Evolutionary conservation across 92 coral and sea anemone genomes (phyloP).

Genomic region (Umimayanthus kanabou): DNA sequence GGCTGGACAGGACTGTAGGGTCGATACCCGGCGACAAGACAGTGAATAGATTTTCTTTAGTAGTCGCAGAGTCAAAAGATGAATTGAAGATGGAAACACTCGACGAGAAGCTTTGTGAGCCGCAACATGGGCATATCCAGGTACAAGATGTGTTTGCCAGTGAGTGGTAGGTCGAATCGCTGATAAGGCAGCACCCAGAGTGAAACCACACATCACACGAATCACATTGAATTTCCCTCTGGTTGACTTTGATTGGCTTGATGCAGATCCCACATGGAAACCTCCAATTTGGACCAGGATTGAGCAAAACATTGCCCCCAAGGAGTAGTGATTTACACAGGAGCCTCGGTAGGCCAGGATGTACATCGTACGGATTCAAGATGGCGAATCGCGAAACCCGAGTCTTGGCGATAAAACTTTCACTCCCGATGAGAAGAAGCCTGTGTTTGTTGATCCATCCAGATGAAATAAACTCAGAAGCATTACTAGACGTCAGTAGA

Average conservation of each 20-base stretch:
- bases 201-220: conserved; percentile 39
- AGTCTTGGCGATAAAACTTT: conserved; percentile 35
- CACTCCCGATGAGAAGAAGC: conserved; percentile 36
- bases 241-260: conserved; percentile 32
- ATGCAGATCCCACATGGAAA: conserved; percentile 33
- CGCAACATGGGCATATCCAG: conserved; percentile 35
- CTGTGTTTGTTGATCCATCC: conserved; percentile 38
- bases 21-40: not conserved
- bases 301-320: conserved; percentile 31
- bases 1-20: not conserved
- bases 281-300: conserved; percentile 40
- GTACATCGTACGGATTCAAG: conserved; percentile 42
- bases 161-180: conserved; percentile 30
- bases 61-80: not conserved
- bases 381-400: conserved; percentile 33
- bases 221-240: conserved; percentile 30
- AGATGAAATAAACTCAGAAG: conserved; percentile 37
- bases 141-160: conserved; percentile 35
- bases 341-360: conserved; percentile 21
- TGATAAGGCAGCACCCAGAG: conserved; percentile 22
- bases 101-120: conserved; percentile 30
- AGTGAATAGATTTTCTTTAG: not conserved
- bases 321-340: conserved; percentile 25
- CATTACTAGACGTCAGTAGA: conserved; percentile 25
- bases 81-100: conserved; percentile 28